phyloP scores from a whole-genome alignment of 2,113 vertebrate genomes.

The Antechinus stuartii region DNA sequence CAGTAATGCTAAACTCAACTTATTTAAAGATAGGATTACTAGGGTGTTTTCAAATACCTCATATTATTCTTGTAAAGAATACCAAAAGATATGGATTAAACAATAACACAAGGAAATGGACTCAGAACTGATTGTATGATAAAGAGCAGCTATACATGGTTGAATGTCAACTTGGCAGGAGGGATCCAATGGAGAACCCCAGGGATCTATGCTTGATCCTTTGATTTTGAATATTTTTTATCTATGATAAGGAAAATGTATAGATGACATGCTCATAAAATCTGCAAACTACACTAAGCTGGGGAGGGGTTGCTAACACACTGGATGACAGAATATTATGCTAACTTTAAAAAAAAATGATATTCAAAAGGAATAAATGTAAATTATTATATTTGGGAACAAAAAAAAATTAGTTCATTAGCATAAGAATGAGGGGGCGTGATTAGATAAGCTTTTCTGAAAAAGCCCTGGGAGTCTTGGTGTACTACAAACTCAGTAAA shows the following conservation, averaged over 20 bases:
- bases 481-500: too few species aligned
- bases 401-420: not conserved
- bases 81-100: not conserved
- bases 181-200: not conserved
- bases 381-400: not conserved
- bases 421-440: not conserved
- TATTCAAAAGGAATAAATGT: not conserved
- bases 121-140: not conserved
- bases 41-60: not conserved
- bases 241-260: not conserved
- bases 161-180: not conserved
- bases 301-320: not conserved
- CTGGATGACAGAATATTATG: not conserved
- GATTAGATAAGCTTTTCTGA: not conserved
- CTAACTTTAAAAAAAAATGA: not conserved
- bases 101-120: not conserved
- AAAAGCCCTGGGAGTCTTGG: too few species aligned
- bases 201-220: not conserved
- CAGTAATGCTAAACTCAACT: not conserved
- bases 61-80: not conserved
- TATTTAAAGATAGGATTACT: not conserved
- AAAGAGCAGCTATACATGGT: not conserved
- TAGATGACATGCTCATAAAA: not conserved
- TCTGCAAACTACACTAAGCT: not conserved
- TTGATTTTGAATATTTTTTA: not conserved